Conservation (phyloP, 2,113 vertebrate species). For the Polypterus bichir region DNA sequence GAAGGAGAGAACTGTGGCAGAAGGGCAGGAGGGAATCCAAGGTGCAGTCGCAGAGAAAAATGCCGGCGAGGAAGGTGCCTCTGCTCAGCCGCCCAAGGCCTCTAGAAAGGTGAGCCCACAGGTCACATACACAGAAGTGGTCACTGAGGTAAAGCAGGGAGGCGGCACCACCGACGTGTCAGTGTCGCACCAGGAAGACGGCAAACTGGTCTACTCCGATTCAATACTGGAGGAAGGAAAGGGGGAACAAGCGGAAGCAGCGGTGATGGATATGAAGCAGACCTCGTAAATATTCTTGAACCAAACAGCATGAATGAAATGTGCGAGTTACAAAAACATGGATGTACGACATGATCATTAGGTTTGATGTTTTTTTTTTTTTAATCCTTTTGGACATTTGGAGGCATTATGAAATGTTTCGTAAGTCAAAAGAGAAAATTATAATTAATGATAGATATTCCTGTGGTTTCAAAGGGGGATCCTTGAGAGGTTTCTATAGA, state of each 20-base stretch:
- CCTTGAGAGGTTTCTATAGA: not conserved
- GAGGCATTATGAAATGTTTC: not conserved
- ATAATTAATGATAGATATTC: not conserved
- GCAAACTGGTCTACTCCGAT: slow-evolving; percentile 21
- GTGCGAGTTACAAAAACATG: not conserved
- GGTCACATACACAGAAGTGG: slow-evolving; percentile 61
- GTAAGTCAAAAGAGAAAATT: no score
- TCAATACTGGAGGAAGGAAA: slow-evolving; percentile 44
- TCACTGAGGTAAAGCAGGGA: slow-evolving; percentile 61
- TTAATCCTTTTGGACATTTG: slow-evolving; percentile 7
- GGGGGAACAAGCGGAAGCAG: slow-evolving; percentile 46
- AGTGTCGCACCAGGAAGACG: slow-evolving; percentile 33
- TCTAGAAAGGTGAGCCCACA: slow-evolving; percentile 39
- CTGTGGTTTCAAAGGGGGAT: not conserved
- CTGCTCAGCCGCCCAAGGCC: slow-evolving; percentile 61
- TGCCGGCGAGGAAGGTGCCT: slow-evolving; percentile 29
- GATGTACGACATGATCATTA: not conserved
- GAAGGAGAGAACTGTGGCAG: slow-evolving; percentile 54
- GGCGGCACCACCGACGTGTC: slow-evolving; percentile 40
- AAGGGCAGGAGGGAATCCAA: slow-evolving; percentile 65
- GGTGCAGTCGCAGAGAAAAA: slow-evolving; percentile 33
- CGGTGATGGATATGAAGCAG: slow-evolving; percentile 71
- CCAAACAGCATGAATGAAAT: slow-evolving; percentile 1
- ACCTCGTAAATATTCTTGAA: slow-evolving; percentile 40
- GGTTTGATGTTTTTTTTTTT: not conserved